phyloP scores from a whole-genome alignment of 2,113 vertebrate species.

The Serranochromis macrocephalus region DNA sequence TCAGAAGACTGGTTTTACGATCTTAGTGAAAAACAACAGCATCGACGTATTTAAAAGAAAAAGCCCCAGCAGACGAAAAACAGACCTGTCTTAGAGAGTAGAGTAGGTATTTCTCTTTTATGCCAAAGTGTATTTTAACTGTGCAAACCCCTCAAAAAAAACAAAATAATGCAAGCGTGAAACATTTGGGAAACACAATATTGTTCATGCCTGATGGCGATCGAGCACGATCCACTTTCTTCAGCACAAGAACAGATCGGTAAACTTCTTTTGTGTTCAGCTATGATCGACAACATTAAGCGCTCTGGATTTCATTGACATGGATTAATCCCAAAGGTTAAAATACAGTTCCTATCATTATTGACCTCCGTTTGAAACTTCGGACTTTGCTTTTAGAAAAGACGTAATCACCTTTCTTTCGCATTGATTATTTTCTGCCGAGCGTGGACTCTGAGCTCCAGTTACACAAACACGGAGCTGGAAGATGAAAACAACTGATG shows the following conservation, averaged over 20 bases:
- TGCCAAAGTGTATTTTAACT: neutral
- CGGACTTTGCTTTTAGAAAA: neutral
- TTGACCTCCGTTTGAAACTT: neutral
- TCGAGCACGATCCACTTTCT: neutral
- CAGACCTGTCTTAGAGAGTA: neutral
- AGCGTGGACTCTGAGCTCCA: neutral
- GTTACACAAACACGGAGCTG: neutral
- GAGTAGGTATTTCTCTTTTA: neutral
- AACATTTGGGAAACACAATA: neutral
- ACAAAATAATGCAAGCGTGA: neutral
- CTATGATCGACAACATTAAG: neutral
- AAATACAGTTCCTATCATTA: neutral
- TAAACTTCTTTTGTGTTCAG: neutral
- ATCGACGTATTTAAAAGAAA: neutral
- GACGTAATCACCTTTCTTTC: neutral
- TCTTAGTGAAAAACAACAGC: conserved; percentile 28
- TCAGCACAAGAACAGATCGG: too few species aligned
- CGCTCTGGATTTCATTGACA: neutral
- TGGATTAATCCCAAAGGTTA: neutral
- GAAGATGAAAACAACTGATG: neutral
- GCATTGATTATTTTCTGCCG: conserved; percentile 10
- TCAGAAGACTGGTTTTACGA: conserved; percentile 3
- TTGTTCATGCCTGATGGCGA: neutral
- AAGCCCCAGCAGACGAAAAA: neutral
- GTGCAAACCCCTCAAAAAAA: neutral